Conservation (phyloP, 2,888 invertebrate species). For the Lottia gigantea region DNA sequence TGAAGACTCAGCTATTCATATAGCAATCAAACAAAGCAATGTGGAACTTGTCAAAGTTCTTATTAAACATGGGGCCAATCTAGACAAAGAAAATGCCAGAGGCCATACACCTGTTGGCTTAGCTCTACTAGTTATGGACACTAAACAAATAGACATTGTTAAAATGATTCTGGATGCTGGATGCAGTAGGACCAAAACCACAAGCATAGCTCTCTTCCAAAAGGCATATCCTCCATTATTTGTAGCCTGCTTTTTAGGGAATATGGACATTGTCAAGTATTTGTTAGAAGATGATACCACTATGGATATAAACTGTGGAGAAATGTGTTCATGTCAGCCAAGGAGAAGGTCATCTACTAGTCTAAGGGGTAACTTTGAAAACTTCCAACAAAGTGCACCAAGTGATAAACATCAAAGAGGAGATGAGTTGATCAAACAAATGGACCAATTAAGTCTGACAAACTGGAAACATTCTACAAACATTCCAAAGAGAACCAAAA, state of each 20-base stretch:
- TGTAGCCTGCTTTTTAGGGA: conserved; percentile 34
- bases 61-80: conserved; percentile 39
- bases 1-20: conserved; percentile 36
- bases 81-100: conserved; percentile 36
- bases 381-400: background rate
- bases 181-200: conserved; percentile 34
- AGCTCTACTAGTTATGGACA: conserved; percentile 27
- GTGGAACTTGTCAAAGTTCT: conserved; percentile 38
- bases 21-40: conserved; percentile 35
- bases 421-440: background rate
- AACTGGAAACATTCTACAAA: background rate
- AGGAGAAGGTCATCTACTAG: conserved; percentile 8
- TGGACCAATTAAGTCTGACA: background rate
- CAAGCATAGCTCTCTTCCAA: conserved; percentile 37
- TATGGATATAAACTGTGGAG: background rate
- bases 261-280: conserved; percentile 23
- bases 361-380: background rate
- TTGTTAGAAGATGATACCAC: conserved; percentile 23
- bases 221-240: conserved; percentile 39
- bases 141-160: conserved; percentile 24
- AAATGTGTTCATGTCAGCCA: conserved; percentile 16
- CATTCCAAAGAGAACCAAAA: background rate
- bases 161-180: conserved; percentile 35
- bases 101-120: conserved; percentile 40
- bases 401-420: background rate